Evolutionary conservation across 2,113 vertebrate species (phyloP).

Genomic region (Mustela nigripes): DNA sequence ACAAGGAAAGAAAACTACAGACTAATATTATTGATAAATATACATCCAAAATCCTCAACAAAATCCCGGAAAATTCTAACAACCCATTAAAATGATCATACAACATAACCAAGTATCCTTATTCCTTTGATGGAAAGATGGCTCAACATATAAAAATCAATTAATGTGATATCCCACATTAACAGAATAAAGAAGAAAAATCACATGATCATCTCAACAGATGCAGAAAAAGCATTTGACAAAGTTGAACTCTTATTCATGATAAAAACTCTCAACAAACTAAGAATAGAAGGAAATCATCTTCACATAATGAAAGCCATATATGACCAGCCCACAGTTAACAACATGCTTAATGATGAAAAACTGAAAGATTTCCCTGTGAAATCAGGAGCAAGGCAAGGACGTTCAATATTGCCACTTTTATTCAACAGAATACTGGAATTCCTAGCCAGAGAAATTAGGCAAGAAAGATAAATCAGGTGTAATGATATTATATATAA

Average conservation of each 20-base stretch:
- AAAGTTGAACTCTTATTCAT: not conserved
- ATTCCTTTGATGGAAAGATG: not conserved
- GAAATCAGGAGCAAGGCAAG: not conserved
- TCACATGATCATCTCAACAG: not conserved
- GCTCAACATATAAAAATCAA: not conserved
- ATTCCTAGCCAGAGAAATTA: not conserved
- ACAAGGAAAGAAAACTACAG: not conserved
- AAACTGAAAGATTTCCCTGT: not conserved
- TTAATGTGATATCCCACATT: not conserved
- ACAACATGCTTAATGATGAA: not conserved
- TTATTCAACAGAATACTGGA: not conserved
- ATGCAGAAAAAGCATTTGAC: not conserved
- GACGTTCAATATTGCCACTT: not conserved
- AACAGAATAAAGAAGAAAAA: not conserved
- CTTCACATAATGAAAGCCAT: not conserved
- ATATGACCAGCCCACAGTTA: not conserved
- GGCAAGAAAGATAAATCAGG: not conserved
- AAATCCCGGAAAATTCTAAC: not conserved
- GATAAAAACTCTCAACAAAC: not conserved
- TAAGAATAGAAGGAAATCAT: not conserved
- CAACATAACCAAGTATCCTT: not conserved
- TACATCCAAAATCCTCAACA: not conserved
- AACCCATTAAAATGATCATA: not conserved
- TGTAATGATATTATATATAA: not conserved
- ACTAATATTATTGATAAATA: not conserved